Evolutionary conservation across 2,888 invertebrate species (phyloP), one percentile per base, ranked within the genome.

Genomic region (Boloria selene): DNA sequence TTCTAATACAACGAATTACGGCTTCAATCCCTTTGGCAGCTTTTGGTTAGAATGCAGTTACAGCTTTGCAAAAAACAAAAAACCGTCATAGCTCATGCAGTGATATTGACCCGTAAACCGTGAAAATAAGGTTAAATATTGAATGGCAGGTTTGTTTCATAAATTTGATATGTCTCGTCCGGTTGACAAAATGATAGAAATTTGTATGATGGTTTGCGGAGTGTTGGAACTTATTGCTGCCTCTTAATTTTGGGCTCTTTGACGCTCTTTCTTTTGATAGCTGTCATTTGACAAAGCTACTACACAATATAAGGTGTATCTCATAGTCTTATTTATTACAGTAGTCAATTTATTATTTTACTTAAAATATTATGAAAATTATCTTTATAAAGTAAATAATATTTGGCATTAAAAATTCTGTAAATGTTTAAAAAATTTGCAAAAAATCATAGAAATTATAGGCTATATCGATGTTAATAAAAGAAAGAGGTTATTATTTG

Each of bases 191-290:
- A 75, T 75, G 76, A 72, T 72, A 72, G 74, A 69, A 76, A 80
- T 81, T 81, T 79, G 82, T 79, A 71, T 77, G 79, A 78, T 77
- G 77, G 69, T 77, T 79, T 78, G 75, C 69, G 67, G 72, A 74
- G 75, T 66, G 68, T 68, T 75, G 80, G 79, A 77, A 73, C 78
- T 79, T 77, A 75, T 75, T 64, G 64, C 64, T 14, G 51, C 49
- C 51, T 58, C 64, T 64, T 64, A 52, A 64, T 64, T 58, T 45
- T 18, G 64, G 45, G 26, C 26, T 59, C 49, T 47, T 59, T 17
- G 59, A 59, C 47, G 59, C 59, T 38, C 26, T 17, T 49, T 49
- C 16, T 49, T 49, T 49, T 59, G 47, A 59, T 59, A 26, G 59
- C 26, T 16, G 59, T 49, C 59, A 59, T 59, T 59, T 56, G 44